Percentiles rank a stretch among this genome's conserved stretches.
Conservation (phyloP, 2,888 invertebrate genomes). For the Vesta saturnalis region DNA sequence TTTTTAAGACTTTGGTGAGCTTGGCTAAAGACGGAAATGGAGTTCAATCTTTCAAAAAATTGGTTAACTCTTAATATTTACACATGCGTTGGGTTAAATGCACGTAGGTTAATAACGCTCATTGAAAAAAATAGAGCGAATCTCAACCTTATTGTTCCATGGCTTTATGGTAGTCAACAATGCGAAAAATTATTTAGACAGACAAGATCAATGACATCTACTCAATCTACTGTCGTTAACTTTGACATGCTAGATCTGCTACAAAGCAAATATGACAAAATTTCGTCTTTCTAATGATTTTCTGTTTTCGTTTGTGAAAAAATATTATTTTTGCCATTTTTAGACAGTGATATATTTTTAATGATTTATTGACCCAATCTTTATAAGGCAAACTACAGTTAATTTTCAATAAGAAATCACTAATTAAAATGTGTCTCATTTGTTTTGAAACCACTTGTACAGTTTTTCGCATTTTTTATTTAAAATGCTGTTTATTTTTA, state of each 20-base stretch:
- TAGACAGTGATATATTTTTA: too few relatives aligned
- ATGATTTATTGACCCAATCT: too few relatives aligned
- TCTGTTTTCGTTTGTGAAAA: too few relatives aligned
- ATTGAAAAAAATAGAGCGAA: constrained; percentile 2
- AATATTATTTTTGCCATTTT: too few relatives aligned
- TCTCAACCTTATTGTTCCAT: not conserved
- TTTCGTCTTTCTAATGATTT: too few relatives aligned
- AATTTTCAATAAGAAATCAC: too few relatives aligned
- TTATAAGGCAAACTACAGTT: too few relatives aligned
- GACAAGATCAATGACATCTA: constrained; percentile 33
- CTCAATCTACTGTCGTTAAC: constrained; percentile 5
- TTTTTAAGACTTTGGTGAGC: not conserved
- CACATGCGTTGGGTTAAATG: not conserved
- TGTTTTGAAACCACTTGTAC: too few relatives aligned
- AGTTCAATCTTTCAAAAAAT: not conserved
- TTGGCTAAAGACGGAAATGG: not conserved
- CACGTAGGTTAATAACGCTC: not conserved
- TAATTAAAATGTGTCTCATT: too few relatives aligned
- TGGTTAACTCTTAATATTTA: not conserved
- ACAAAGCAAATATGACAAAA: too few relatives aligned
- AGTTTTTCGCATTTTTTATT: not conserved
- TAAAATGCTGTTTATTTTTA: not conserved
- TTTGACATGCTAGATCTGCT: not conserved
- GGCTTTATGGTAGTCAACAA: constrained; percentile 15
- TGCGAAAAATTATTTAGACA: constrained; percentile 32